Conservation (phyloP, 2,113 vertebrate species). For the Noctilio leporinus region DNA sequence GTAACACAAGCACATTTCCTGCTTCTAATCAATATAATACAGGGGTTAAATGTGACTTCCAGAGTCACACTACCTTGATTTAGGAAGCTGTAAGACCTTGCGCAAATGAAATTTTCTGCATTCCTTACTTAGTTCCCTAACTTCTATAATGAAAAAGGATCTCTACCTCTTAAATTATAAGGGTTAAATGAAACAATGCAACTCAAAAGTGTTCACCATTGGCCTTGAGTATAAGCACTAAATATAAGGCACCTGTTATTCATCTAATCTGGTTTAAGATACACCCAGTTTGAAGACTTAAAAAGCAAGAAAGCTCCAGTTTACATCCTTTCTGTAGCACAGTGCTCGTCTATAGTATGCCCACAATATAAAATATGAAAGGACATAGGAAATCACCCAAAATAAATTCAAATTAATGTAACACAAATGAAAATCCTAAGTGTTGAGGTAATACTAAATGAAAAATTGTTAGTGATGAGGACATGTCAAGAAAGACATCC, state of each 20-base stretch:
- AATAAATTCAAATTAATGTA: slow-evolving; percentile 11
- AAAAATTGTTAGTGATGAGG: not conserved
- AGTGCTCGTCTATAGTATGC: not conserved
- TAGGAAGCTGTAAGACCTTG: not conserved
- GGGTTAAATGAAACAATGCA: not conserved
- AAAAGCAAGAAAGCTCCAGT: not conserved
- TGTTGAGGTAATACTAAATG: not conserved
- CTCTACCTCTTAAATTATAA: not conserved
- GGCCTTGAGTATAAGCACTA: not conserved
- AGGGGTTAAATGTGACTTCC: not conserved
- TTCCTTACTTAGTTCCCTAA: not conserved
- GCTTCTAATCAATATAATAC: not conserved
- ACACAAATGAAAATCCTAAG: slow-evolving; percentile 16
- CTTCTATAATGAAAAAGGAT: not conserved
- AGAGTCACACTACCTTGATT: not conserved
- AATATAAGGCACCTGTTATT: not conserved
- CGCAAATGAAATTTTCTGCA: not conserved
- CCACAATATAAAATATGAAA: not conserved
- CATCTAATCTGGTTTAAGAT: not conserved
- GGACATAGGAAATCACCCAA: not conserved
- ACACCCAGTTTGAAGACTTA: not conserved
- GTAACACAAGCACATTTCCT: not conserved
- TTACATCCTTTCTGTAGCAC: not conserved
- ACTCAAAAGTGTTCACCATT: not conserved
- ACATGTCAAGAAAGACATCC: not conserved